Evolutionary conservation across 2,113 vertebrate genomes (phyloP), one percentile per base, ranked within the genome.

Genomic region (Gobio gobio): DNA sequence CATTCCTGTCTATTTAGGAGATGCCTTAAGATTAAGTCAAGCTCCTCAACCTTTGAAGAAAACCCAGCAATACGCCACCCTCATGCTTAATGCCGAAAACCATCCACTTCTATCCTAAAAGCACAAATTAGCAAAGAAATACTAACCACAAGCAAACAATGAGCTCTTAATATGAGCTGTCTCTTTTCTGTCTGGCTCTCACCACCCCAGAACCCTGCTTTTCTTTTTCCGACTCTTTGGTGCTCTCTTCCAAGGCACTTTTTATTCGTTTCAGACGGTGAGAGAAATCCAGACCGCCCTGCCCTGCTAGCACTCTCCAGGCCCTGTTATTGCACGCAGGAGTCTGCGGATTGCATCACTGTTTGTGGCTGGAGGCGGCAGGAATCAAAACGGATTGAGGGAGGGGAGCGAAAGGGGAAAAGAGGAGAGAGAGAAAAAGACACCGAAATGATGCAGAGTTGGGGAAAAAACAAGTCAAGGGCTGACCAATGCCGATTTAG

Each of bases 321-420:
- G 89, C 91, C 87, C 89, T 89, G 91, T 88, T 92, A 95, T 95
- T 95, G 94, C 94, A 85, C 72, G 82, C 91, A 90, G 92, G 91
- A 93, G 92, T 92, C 85, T 45, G 85, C 87, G 92, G 88, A 94
- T 95, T 95, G 94, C 94, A 94, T 94, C 94, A 94, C 92, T 88
- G 93, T 85, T 90, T 90, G 92, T 89, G 86, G 91, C 89, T 91
- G 91, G 89, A 92, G 89, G 90, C 91, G 91, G 90, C 90, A 91
- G 91, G 90, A 93, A 92, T 91, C 88, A 88, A 88, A 89, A 86
- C 77, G 79, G 78, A 61, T 82, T 22, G 43, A 36, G 51, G 43
- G 75, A 75, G 77, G 45, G 68, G 24, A 68, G 51, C 5, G 51
- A 56, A 18, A 56, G 16, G 51, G 49, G 54, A 56, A 56, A 7